phyloP scores from a whole-genome alignment of 2,888 invertebrate genomes.

The Himalopsyche anomala region DNA sequence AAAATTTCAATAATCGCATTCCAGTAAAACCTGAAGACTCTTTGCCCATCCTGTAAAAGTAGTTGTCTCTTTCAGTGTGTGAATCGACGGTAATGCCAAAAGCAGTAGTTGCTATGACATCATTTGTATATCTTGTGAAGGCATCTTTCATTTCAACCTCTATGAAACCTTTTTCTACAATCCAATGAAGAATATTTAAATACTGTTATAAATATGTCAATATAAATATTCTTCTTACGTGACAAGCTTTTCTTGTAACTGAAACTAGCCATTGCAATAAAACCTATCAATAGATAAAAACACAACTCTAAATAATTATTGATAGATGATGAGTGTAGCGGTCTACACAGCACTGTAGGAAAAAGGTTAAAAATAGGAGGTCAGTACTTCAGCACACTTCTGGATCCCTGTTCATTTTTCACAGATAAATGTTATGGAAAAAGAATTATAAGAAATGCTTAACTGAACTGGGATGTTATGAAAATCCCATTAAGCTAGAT shows the following conservation, averaged over 20 bases:
- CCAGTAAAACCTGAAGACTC: constrained; percentile 71
- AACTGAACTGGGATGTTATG: too few species aligned
- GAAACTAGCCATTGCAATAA: neutral
- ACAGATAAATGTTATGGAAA: too few species aligned
- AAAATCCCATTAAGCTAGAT: too few species aligned
- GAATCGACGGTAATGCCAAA: constrained; percentile 78
- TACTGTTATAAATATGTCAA: neutral
- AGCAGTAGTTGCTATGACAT: constrained; percentile 76
- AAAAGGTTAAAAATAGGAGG: too few species aligned
- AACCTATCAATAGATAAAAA: too few species aligned
- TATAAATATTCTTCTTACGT: neutral
- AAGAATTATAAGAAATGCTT: too few species aligned
- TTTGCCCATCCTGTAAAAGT: constrained; percentile 77
- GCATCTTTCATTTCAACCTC: constrained; percentile 73
- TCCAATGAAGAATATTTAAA: neutral
- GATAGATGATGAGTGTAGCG: too few species aligned
- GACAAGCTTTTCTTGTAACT: neutral
- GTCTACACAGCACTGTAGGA: too few species aligned
- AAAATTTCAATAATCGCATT: constrained; percentile 67
- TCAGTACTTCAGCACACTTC: too few species aligned
- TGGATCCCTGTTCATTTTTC: too few species aligned
- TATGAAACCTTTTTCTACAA: constrained; percentile 62
- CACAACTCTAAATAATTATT: too few species aligned
- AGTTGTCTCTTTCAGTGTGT: constrained; percentile 73
- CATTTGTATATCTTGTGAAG: constrained; percentile 73